phyloP scores from a whole-genome alignment of 2,797 vertebrate genomes.

The Phataginus tetradactyla region DNA sequence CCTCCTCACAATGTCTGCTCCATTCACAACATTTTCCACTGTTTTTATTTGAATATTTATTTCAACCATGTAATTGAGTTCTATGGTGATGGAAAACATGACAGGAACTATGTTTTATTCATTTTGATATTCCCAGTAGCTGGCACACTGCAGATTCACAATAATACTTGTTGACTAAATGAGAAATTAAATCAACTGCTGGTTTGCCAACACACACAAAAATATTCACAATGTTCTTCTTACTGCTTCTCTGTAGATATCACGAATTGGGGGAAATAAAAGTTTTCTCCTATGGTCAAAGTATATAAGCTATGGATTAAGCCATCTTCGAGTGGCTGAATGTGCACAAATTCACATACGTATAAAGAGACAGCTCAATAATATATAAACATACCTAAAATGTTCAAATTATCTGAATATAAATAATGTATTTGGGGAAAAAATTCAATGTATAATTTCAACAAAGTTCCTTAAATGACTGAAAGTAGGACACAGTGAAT shows the following conservation, averaged over 20 bases:
- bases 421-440: background rate
- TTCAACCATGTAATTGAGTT: background rate
- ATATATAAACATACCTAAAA: background rate
- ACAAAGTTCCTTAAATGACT: background rate
- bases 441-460: background rate
- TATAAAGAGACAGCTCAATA: slow-evolving; percentile 31
- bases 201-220: background rate
- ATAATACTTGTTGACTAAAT: background rate
- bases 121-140: background rate
- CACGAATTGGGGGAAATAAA: background rate
- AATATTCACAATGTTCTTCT: background rate
- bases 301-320: background rate
- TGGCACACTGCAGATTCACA: background rate
- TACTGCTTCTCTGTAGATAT: background rate
- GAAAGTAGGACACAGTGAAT: background rate
- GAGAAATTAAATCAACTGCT: background rate
- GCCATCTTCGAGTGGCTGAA: background rate
- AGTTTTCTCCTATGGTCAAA: background rate
- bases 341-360: background rate
- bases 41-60: background rate
- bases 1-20: background rate
- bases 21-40: background rate
- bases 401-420: slow-evolving; percentile 3
- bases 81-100: background rate
- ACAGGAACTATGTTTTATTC: background rate